Conservation (phyloP, 2,797 vertebrate genomes). For the Synanceia verrucosa region DNA sequence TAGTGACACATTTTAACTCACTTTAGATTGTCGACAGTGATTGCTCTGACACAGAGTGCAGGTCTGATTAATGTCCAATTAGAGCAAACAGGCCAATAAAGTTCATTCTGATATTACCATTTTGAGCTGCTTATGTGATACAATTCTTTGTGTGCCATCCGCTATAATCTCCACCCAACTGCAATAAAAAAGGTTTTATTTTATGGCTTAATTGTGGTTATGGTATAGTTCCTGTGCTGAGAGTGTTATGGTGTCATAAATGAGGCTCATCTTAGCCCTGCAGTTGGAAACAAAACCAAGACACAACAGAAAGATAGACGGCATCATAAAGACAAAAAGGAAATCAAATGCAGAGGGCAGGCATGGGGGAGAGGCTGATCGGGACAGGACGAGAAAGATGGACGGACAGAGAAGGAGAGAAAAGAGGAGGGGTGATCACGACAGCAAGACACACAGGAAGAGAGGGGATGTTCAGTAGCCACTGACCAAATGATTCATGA, state of each 20-base stretch:
- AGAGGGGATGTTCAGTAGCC: constrained; percentile 27
- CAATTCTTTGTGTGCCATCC: not conserved
- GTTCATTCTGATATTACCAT: not conserved
- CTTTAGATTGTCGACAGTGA: constrained; percentile 5
- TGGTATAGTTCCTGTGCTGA: constrained; percentile 2
- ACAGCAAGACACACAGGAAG: constrained; percentile 18
- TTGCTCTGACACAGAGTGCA: constrained; percentile 14
- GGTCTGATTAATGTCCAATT: constrained; percentile 14
- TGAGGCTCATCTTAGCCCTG: constrained; percentile 3
- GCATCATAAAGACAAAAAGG: constrained; percentile 5
- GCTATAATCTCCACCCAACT: not conserved
- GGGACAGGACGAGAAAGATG: not conserved
- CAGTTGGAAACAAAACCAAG: not conserved
- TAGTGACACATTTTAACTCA: constrained; percentile 23
- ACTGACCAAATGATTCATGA: constrained; percentile 68
- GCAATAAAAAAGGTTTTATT: constrained; percentile 20
- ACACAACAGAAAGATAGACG: not conserved
- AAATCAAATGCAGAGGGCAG: not conserved
- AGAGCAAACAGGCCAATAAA: constrained; percentile 8
- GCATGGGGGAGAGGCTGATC: constrained; percentile 8
- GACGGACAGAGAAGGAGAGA: not conserved
- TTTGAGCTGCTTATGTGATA: constrained; percentile 1
- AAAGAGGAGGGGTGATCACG: not conserved
- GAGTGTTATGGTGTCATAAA: constrained; percentile 31
- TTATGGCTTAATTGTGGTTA: constrained; percentile 17